Evolutionary conservation across 2,888 invertebrate species (phyloP).

Genomic region (Venustoraphidia nigricollis): DNA sequence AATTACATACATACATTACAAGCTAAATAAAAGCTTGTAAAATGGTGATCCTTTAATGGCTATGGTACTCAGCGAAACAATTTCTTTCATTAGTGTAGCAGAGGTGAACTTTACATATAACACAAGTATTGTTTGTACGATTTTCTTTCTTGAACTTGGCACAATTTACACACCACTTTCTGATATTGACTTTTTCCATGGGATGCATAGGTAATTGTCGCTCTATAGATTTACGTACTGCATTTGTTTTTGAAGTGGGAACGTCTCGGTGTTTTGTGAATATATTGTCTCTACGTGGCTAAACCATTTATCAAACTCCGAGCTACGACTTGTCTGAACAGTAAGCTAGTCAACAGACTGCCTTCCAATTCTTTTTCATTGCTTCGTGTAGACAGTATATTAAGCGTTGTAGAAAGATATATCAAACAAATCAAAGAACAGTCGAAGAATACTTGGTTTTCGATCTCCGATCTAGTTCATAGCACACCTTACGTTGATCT

Average conservation of each 20-base stretch:
- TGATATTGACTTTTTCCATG: background rate
- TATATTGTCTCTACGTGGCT: too few species aligned
- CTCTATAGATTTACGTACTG: background rate
- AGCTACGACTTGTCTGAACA: background rate
- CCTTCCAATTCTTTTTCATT: background rate
- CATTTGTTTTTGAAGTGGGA: background rate
- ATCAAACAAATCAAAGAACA: background rate
- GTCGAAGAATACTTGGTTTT: background rate
- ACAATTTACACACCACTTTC: background rate
- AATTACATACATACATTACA: too few species aligned
- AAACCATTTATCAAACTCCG: background rate
- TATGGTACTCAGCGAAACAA: background rate
- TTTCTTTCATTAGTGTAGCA: background rate
- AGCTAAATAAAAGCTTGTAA: too few species aligned
- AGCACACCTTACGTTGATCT: background rate
- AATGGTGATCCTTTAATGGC: background rate
- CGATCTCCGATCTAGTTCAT: background rate
- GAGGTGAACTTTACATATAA: background rate
- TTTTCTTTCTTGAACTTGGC: background rate
- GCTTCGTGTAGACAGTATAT: background rate
- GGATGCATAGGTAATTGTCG: background rate
- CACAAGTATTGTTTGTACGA: background rate
- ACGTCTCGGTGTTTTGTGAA: background rate
- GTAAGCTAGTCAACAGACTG: background rate
- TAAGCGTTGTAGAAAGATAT: background rate